Percentiles rank a stretch among this genome's conserved stretches.
Conservation (phyloP, 2,888 invertebrate genomes). For the Hydrotaea diabolus region DNA sequence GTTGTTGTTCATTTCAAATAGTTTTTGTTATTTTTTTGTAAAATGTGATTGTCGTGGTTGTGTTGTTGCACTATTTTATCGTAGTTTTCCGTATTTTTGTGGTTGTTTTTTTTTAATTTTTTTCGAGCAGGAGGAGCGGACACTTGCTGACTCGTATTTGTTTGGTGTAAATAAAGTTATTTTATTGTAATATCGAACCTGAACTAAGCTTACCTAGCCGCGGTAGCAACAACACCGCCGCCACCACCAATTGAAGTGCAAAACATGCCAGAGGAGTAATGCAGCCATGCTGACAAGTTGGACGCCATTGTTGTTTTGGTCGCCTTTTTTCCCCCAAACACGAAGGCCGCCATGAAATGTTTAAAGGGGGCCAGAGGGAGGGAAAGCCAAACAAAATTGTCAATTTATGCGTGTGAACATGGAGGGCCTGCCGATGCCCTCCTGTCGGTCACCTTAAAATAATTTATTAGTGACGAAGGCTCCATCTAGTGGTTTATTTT, state of each 20-base stretch:
- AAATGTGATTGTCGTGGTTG: slow-evolving; percentile 33
- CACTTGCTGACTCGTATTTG: slow-evolving; percentile 46
- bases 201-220: too few relatives aligned
- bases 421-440: too few relatives aligned
- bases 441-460: too few relatives aligned
- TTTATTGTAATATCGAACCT: slow-evolving; percentile 61
- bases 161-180: slow-evolving; percentile 65
- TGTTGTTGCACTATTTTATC: slow-evolving; percentile 28
- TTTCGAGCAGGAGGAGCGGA: background rate
- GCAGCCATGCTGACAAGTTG: slow-evolving; percentile 57
- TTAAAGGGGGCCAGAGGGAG: background rate
- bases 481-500: too few relatives aligned
- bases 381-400: background rate
- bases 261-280: slow-evolving; percentile 61
- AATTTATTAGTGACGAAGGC: too few relatives aligned
- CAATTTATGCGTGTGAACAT: background rate
- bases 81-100: slow-evolving; percentile 22
- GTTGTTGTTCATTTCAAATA: slow-evolving; percentile 17
- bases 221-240: slow-evolving; percentile 29
- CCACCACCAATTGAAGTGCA: slow-evolving; percentile 4
- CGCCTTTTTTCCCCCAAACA: too few relatives aligned
- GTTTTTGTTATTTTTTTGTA: background rate
- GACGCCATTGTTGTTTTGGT: slow-evolving; percentile 63
- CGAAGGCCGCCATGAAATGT: too few relatives aligned
- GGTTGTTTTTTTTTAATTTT: slow-evolving; percentile 32